Evolutionary conservation across 2,888 invertebrate species (phyloP), one percentile per base, ranked within the genome.

Genomic region (Drosophila longiperda): DNA sequence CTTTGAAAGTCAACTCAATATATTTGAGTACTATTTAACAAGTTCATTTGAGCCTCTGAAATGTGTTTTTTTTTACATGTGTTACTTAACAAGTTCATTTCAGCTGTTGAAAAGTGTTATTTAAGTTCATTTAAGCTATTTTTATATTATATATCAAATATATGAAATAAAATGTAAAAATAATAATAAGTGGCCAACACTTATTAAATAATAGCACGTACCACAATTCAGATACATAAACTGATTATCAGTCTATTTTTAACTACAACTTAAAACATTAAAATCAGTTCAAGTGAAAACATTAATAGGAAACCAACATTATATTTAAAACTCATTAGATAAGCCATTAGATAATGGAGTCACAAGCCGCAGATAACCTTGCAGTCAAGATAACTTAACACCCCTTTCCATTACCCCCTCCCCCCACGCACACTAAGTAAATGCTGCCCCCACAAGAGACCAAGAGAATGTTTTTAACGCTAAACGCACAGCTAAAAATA

Each of bases 401-500:
- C 36, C 36, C 3, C 36, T 36, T 7, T 15, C 2, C 36, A 15
- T 38, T 45, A 20, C 33, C 33, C 26, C 48, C 38, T 3, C 12
- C 4, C 20, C 9, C 6, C 40, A 12, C 26, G 34, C 45, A 26
- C 20, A 40, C 3, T 11, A 42, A 49, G 61, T 38, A 53, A 58
- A 54, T 54, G 53, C 42, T 69, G 66, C 58, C 55, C 73, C 78
- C 72, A 74, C 66, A 74, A 64, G 69, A 58, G 42, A 52, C 5
- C 7, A 49, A 55, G 9, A 52, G 53, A 53, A 54, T 74, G 59
- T 68, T 75, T 58, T 75, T 58, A 73, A 68, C 57, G 73, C 63
- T 68, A 75, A 69, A 61, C 29, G 63, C 63, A 52, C 62, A 62
- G 73, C 83, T 86, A 86, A 83, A 86, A 85, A 86, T 86, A 55